These are phyloP conservation scores for Melierax canorus DNA, from an alignment of 2,113 vertebrate genomes.

Conservation along the genomic window DNA sequence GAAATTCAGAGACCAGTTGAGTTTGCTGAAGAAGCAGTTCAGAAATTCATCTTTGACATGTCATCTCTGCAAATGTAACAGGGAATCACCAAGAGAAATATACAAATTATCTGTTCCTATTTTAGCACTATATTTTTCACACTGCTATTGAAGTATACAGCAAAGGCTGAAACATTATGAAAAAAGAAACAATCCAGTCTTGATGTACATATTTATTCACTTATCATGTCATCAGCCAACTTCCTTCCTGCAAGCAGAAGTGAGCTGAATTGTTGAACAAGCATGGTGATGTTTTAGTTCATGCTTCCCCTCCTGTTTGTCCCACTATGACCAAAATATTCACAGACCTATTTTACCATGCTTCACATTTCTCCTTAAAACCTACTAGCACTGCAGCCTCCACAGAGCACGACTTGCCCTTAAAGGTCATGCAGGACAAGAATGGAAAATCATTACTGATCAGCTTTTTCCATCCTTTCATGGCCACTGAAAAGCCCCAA, in stretches of 20 bases:
- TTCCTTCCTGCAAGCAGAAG: not conserved
- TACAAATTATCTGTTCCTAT: not conserved
- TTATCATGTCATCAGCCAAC: not conserved
- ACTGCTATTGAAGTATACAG: not conserved
- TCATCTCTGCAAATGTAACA: not conserved
- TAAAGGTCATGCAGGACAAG: not conserved
- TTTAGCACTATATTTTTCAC: not conserved
- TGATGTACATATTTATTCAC: not conserved
- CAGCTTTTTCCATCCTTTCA: not conserved
- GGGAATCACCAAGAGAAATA: not conserved
- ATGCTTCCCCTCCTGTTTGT: not conserved
- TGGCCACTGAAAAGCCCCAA: not conserved
- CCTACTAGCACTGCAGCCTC: not conserved
- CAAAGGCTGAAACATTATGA: not conserved
- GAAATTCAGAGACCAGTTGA: not conserved
- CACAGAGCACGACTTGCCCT: not conserved
- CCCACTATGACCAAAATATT: not conserved
- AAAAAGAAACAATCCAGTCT: not conserved
- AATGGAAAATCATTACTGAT: not conserved
- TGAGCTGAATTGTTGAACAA: not conserved
- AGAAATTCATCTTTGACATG: not conserved
- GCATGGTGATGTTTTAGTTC: not conserved
- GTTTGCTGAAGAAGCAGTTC: slow-evolving; percentile 13
- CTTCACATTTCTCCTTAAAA: not conserved
- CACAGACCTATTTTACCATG: not conserved